These are phyloP conservation scores for Todiramphus saurophagus DNA, from an alignment of 2,113 vertebrate genomes.

Conservation along the genomic window DNA sequence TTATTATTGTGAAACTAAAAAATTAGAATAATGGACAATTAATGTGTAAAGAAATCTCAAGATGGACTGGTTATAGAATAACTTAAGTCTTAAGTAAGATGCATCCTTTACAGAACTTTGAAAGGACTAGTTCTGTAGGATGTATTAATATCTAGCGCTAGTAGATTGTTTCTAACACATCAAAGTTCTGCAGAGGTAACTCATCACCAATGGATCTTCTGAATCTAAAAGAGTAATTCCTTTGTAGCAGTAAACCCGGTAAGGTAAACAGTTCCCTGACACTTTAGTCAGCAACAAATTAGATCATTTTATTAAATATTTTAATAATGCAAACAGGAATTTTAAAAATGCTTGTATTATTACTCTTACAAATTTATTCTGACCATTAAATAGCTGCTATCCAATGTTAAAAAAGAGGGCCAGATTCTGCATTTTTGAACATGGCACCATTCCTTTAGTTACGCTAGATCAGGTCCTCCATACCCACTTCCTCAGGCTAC, in stretches of 20 bases:
- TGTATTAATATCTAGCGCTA: neutral
- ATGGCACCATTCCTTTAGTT: neutral
- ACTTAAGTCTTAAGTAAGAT: neutral
- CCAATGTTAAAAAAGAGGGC: neutral
- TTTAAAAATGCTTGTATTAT: neutral
- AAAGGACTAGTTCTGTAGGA: neutral
- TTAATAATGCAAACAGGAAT: neutral
- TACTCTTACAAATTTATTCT: neutral
- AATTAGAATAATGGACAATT: neutral
- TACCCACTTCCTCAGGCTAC: rapidly evolving
- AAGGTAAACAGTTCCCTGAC: neutral
- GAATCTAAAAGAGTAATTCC: neutral
- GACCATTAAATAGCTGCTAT: neutral
- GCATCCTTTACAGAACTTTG: neutral
- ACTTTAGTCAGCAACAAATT: neutral
- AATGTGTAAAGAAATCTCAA: neutral
- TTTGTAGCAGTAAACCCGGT: neutral
- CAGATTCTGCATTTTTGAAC: neutral
- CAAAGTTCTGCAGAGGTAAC: neutral
- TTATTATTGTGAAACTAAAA: neutral
- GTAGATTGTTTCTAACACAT: neutral
- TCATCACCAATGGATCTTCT: neutral
- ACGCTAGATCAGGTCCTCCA: neutral
- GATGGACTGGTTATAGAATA: neutral
- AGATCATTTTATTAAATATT: neutral